Conservation (phyloP, 2,797 vertebrate genomes). For the Pseudochromis fuscus region DNA sequence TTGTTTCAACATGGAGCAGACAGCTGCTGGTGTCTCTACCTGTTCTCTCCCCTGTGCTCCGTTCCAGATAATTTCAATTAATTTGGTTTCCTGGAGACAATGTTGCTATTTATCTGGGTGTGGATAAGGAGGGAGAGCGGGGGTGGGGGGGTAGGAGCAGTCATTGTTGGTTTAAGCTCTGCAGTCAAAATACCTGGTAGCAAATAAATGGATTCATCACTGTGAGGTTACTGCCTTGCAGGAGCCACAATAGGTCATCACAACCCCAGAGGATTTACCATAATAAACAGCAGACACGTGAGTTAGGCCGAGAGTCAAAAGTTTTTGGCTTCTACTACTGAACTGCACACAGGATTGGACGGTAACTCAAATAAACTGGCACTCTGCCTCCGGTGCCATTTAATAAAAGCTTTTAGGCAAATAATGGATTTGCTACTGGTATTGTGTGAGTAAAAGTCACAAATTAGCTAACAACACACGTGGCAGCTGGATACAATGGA, state of each 20-base stretch:
- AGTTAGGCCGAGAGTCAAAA: constrained; percentile 41
- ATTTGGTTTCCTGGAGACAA: constrained; percentile 82
- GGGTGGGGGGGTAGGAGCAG: constrained; percentile 61
- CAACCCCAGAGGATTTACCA: constrained; percentile 68
- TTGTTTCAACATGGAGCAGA: constrained; percentile 50
- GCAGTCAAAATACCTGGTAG: constrained; percentile 72
- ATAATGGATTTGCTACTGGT: constrained; percentile 27
- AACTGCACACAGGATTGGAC: constrained; percentile 30
- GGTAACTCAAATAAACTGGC: constrained; percentile 36
- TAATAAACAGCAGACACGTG: constrained; percentile 57
- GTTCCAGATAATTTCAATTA: constrained; percentile 77
- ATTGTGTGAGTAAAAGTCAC: constrained; percentile 23
- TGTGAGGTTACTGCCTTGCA: constrained; percentile 50
- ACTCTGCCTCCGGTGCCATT: constrained; percentile 12
- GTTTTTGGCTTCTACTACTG: constrained; percentile 29
- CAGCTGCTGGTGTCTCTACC: constrained; percentile 71
- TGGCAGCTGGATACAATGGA: background rate
- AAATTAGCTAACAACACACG: constrained; percentile 5
- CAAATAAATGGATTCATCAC: constrained; percentile 57
- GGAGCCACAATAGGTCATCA: constrained; percentile 60
- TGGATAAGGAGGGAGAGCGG: constrained; percentile 54
- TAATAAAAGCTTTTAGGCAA: constrained; percentile 34
- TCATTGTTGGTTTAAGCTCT: constrained; percentile 78
- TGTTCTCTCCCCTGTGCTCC: constrained; percentile 58
- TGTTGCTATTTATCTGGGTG: constrained; percentile 82